Conservation (phyloP, 2,113 vertebrate species). For the Philantomba maxwellii region DNA sequence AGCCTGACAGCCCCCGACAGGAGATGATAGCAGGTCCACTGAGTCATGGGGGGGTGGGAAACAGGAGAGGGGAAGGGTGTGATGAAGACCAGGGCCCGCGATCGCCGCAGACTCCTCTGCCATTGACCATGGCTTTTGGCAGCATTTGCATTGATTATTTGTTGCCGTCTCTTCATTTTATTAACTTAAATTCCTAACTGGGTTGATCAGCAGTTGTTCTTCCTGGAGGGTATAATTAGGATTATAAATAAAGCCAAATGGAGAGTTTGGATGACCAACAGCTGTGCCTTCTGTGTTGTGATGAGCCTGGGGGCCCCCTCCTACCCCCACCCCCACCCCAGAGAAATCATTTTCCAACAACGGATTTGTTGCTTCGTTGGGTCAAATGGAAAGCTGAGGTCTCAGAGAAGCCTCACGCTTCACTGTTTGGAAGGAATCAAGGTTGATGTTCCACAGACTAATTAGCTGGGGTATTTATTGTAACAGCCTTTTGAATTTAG, state of each 20-base stretch:
- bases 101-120: not conserved
- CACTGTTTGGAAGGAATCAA: not conserved
- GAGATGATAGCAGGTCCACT: not conserved
- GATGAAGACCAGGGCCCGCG: not conserved
- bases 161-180: not conserved
- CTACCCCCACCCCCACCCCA: not conserved
- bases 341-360: not conserved
- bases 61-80: accelerated
- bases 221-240: constrained; percentile 40
- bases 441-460: not conserved
- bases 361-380: not conserved
- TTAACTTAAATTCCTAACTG: constrained; percentile 48
- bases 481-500: not conserved
- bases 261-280: not conserved
- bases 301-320: not conserved
- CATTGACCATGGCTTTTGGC: accelerated
- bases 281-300: not conserved
- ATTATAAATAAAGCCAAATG: constrained; percentile 28
- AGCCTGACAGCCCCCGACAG: not conserved
- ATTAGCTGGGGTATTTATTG: not conserved
- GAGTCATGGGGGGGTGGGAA: not conserved
- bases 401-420: not conserved
- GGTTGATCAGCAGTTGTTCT: not conserved
- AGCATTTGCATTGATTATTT: not conserved
- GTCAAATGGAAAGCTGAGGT: not conserved